Percentiles rank a stretch among this genome's conserved stretches.
Evolutionary conservation across 2,113 vertebrate genomes (phyloP).

Genomic region (Sinocyclocheilus maitianheensis): DNA sequence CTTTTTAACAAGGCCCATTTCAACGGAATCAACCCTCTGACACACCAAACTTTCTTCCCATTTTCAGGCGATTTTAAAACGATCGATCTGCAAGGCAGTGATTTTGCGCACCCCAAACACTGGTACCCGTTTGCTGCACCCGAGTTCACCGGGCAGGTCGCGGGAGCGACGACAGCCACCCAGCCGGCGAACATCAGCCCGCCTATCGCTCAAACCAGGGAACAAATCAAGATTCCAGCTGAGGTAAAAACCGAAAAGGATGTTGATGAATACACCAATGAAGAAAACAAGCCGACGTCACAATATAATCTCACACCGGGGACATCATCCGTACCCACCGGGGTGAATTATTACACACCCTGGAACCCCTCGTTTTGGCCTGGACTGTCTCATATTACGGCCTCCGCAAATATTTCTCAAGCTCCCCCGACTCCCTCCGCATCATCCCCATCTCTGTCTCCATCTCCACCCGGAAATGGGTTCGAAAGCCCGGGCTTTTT

Average conservation of each 20-base stretch:
- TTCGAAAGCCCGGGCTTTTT: constrained; percentile 53
- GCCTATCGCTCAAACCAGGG: constrained; percentile 66
- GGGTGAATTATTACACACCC: constrained; percentile 70
- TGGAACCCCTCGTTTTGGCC: constrained; percentile 80
- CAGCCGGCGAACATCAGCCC: constrained; percentile 65
- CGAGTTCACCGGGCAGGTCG: constrained; percentile 72
- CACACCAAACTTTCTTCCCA: constrained; percentile 72
- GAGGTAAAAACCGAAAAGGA: constrained; percentile 74
- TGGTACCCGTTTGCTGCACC: constrained; percentile 77
- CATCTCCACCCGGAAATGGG: constrained; percentile 67
- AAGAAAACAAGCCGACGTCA: constrained; percentile 67
- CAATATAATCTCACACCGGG: constrained; percentile 57
- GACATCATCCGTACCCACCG: constrained; percentile 61
- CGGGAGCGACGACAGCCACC: constrained; percentile 56
- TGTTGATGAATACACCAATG: constrained; percentile 52
- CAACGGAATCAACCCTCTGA: constrained; percentile 58
- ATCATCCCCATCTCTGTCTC: constrained; percentile 71
- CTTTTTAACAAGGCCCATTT: constrained; percentile 72
- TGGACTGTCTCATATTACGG: constrained; percentile 66
- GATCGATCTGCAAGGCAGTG: constrained; percentile 57
- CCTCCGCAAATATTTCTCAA: constrained; percentile 55
- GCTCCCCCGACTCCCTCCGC: constrained; percentile 66
- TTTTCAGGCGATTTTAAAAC: constrained; percentile 70
- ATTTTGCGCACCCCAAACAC: constrained; percentile 61
- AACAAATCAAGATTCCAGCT: constrained; percentile 66